Evolutionary conservation across 2,797 vertebrate genomes (phyloP), one percentile per base, ranked within the genome.

Genomic region (Platyrinchus mystaceus): DNA sequence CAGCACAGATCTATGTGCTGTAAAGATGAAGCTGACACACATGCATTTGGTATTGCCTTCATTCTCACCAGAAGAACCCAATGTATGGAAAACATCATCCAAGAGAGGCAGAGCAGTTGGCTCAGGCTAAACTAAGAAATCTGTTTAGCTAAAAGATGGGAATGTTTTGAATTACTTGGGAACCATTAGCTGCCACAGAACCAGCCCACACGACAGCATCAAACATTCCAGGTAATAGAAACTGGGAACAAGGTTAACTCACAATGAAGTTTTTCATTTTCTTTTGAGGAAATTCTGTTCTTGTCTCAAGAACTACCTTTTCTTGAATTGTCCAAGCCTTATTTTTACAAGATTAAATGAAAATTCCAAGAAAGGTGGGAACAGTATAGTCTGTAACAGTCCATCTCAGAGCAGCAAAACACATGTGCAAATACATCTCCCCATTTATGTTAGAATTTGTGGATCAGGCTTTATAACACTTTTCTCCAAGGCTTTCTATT

Each of bases 141-240:
- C 47, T 46, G 14, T 60, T 79, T 58, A 66, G 14, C 27, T 69
- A 67, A 55, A 78, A 76, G 12, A 26, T 23, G 9, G 30, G 32
- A 69, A 79, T 56, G 23, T 85, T 85, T 77, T 4, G 0, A 89
- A 44, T 69, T 87, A 56, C 24, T 7, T 52, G n/a, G 28, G 34
- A 60, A 69, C 20, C 13, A 46, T 71, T 69, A 84, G 5, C 34
- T 62, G 13, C 27, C 49, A 4, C 5, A 90, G 44, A 91, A 63
- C 70, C 39, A 70, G 46, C 66, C 18, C 28, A 64, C 23, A 67
- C 0, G 0, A 41, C n/a, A 62, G 10, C 32, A 66, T 69, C 15
- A n/a, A 62, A 69, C 0, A 0, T 73, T 71, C n/a, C 8, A 10
- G 34, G 36, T 49, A 49, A 32, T 2, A 53, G 41, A 19, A 79